A percentile compares a stretch with the other conserved stretches of the same genome.
phyloP scores from a whole-genome alignment of 92 coral and sea anemone species.

The Actinostola sp. region DNA sequence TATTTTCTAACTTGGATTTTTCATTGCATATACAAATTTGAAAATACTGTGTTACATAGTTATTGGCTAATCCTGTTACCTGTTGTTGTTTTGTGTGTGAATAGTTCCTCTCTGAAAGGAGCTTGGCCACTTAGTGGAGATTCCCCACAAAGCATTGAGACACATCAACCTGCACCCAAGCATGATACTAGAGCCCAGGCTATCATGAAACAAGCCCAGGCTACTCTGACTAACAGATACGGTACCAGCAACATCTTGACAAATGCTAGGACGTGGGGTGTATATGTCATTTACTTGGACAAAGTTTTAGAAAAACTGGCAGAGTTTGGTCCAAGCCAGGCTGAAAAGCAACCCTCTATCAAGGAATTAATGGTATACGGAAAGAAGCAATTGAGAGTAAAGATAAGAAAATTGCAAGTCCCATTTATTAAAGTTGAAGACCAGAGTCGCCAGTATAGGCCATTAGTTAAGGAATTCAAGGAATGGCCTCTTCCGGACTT shows the following conservation, averaged over 20 bases:
- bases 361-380: slow-evolving; percentile 48
- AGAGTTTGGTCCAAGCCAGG: slow-evolving; percentile 43
- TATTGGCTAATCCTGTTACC: no score
- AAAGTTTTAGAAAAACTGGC: slow-evolving; percentile 68
- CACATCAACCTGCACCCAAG: slow-evolving; percentile 52
- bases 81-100: no score
- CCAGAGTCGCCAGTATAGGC: slow-evolving; percentile 82
- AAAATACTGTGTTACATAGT: no score
- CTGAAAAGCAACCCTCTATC: slow-evolving; percentile 41
- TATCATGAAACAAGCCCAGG: slow-evolving; percentile 72
- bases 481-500: slow-evolving; percentile 91
- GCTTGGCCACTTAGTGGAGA: slow-evolving; percentile 85
- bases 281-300: slow-evolving; percentile 65
- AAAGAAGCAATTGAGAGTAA: slow-evolving; percentile 57
- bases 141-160: slow-evolving; percentile 81
- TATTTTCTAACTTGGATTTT: no score
- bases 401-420: slow-evolving; percentile 68
- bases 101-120: slow-evolving; percentile 76
- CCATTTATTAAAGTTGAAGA: slow-evolving; percentile 95
- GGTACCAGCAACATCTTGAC: slow-evolving; percentile 83
- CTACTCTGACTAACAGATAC: slow-evolving; percentile 58
- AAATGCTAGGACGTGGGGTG: slow-evolving; percentile 93
- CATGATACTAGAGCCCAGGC: slow-evolving; percentile 83
- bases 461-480: slow-evolving; percentile 91
- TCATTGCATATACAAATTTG: no score